These are phyloP conservation scores for Lophura nycthemera DNA, from an alignment of 2,113 vertebrate genomes.

Conservation along the genomic window DNA sequence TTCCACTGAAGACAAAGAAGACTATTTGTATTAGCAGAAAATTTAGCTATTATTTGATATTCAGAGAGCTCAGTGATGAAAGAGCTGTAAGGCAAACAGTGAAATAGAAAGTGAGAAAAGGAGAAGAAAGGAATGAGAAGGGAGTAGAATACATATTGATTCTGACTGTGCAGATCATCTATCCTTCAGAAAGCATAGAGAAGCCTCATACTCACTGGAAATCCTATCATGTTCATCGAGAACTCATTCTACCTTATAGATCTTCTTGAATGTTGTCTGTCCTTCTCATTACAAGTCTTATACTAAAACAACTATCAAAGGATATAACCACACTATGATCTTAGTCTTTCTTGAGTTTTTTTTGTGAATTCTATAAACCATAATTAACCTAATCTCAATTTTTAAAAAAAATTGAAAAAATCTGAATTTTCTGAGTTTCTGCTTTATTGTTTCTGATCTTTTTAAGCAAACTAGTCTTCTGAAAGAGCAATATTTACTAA, in stretches of 20 bases:
- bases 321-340: not conserved
- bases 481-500: not conserved
- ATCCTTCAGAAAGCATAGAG: not conserved
- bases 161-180: not conserved
- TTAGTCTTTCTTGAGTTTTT: not conserved
- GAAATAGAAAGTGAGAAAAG: not conserved
- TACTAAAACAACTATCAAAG: not conserved
- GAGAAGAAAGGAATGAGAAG: not conserved
- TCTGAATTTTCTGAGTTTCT: not conserved
- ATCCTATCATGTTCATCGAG: not conserved
- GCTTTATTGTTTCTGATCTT: not conserved
- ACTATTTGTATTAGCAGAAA: not conserved
- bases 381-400: not conserved
- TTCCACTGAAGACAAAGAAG: not conserved
- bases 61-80: not conserved
- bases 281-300: not conserved
- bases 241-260: not conserved
- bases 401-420: not conserved
- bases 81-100: constrained; percentile 23
- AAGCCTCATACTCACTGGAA: not conserved
- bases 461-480: not conserved
- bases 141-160: not conserved
- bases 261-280: not conserved
- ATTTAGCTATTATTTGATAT: not conserved
- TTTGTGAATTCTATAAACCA: not conserved